Conservation (phyloP, 2,113 vertebrate genomes). For the Vireo altiloquus region DNA sequence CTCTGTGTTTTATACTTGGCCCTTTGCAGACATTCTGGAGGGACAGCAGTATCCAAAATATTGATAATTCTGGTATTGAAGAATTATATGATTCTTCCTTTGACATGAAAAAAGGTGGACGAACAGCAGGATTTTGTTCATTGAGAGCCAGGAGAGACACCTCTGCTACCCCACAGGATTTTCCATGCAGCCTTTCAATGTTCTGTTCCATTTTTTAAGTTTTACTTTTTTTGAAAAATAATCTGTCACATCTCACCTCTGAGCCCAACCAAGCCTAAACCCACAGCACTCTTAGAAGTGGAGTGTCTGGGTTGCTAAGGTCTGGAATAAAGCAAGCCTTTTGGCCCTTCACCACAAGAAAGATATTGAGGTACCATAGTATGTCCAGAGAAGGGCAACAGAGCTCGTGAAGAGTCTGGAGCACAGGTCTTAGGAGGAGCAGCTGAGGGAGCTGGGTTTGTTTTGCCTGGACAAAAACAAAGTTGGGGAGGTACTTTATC, state of each 20-base stretch:
- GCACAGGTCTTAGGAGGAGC: neutral
- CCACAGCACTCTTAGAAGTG: neutral
- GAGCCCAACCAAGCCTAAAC: neutral
- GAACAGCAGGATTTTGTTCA: neutral
- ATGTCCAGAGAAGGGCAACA: neutral
- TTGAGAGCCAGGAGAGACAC: neutral
- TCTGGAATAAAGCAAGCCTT: neutral
- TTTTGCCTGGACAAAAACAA: neutral
- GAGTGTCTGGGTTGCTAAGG: neutral
- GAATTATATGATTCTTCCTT: neutral
- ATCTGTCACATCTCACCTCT: neutral
- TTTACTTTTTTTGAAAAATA: neutral
- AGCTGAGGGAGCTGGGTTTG: neutral
- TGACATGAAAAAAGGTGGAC: neutral
- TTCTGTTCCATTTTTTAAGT: neutral
- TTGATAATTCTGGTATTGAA: neutral
- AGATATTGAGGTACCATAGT: neutral
- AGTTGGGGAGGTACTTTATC: neutral
- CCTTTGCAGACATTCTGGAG: neutral
- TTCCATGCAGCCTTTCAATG: neutral
- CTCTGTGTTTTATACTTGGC: neutral
- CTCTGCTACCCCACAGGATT: neutral
- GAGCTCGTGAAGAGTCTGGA: neutral
- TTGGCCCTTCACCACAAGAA: neutral
- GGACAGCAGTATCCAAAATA: neutral